A percentile compares a stretch with the other conserved stretches of the same genome.
phyloP scores from a whole-genome alignment of 2,797 vertebrate species.

The Fistularia tabacaria region DNA sequence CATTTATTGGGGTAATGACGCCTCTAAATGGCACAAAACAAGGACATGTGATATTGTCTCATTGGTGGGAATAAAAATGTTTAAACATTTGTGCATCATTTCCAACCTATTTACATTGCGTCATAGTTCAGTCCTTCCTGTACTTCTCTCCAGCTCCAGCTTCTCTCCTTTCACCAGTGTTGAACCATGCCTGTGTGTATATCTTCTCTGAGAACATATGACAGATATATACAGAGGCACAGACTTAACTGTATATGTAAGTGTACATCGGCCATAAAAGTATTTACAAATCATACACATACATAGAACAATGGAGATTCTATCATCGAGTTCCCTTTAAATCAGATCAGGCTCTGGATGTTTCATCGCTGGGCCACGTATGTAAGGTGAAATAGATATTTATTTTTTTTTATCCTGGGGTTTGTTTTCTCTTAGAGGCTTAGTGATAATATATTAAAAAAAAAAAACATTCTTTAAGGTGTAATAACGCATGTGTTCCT shows the following conservation, averaged over 20 bases:
- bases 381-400: slow-evolving; percentile 28
- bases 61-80: slow-evolving; percentile 45
- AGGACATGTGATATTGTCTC: slow-evolving; percentile 46
- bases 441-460: slow-evolving; percentile 23
- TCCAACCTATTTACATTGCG: slow-evolving; percentile 62
- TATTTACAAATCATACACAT: slow-evolving; percentile 69
- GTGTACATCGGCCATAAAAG: slow-evolving; percentile 49
- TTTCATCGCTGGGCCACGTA: slow-evolving; percentile 40
- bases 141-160: slow-evolving; percentile 75
- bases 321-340: slow-evolving; percentile 51
- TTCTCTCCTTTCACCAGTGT: slow-evolving; percentile 52
- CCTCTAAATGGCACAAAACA: slow-evolving; percentile 56
- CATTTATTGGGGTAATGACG: slow-evolving; percentile 46
- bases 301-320: slow-evolving; percentile 53
- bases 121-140: slow-evolving; percentile 64
- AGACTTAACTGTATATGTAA: slow-evolving; percentile 60
- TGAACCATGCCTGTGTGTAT: slow-evolving; percentile 65
- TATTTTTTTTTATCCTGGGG: slow-evolving; percentile 10
- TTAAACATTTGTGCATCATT: slow-evolving; percentile 41
- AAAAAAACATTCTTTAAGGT: slow-evolving; percentile 32
- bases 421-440: slow-evolving; percentile 30
- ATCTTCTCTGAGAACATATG: slow-evolving; percentile 65
- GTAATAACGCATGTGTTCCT: slow-evolving; percentile 27
- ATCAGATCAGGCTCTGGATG: slow-evolving; percentile 39
- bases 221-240: slow-evolving; percentile 71